These are phyloP conservation scores for Benitochromis conjunctus DNA, from an alignment of 2,113 vertebrate genomes.

Conservation along the genomic window DNA sequence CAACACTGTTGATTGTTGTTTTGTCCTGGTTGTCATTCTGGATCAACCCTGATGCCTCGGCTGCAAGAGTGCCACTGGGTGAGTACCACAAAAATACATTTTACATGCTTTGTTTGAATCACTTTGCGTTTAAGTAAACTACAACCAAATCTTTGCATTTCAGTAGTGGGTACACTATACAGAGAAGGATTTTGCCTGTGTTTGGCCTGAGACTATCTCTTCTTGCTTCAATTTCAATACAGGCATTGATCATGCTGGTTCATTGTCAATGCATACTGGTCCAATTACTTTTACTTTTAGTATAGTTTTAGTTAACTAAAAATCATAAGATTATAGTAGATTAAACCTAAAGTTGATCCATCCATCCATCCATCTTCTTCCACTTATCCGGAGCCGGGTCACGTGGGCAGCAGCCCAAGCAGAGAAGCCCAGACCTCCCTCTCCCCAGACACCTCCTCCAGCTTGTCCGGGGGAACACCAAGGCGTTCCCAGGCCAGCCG, in stretches of 20 bases:
- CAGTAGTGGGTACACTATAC: background rate
- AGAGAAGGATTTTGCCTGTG: too few relatives aligned
- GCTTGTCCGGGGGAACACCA: too few relatives aligned
- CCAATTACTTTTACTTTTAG: background rate
- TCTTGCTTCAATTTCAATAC: background rate
- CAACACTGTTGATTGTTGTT: constrained; percentile 91
- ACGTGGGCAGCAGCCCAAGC: too few relatives aligned
- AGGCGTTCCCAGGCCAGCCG: too few relatives aligned
- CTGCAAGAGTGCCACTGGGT: constrained; percentile 93
- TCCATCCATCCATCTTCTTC: too few relatives aligned
- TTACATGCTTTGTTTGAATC: background rate
- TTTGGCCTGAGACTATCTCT: background rate
- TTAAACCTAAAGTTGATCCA: background rate
- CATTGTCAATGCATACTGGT: background rate
- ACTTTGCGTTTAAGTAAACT: background rate
- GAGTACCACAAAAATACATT: constrained; percentile 55
- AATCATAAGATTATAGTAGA: background rate
- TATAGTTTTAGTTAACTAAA: background rate
- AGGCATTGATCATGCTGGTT: background rate
- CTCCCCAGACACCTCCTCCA: too few relatives aligned
- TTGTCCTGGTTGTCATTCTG: constrained; percentile 98
- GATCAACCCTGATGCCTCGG: constrained; percentile 97
- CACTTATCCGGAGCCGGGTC: too few relatives aligned
- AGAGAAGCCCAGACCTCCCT: too few relatives aligned
- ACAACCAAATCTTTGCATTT: background rate